These are phyloP conservation scores for Geotria australis DNA, from an alignment of 2,797 vertebrate species.

Conservation along the genomic window DNA sequence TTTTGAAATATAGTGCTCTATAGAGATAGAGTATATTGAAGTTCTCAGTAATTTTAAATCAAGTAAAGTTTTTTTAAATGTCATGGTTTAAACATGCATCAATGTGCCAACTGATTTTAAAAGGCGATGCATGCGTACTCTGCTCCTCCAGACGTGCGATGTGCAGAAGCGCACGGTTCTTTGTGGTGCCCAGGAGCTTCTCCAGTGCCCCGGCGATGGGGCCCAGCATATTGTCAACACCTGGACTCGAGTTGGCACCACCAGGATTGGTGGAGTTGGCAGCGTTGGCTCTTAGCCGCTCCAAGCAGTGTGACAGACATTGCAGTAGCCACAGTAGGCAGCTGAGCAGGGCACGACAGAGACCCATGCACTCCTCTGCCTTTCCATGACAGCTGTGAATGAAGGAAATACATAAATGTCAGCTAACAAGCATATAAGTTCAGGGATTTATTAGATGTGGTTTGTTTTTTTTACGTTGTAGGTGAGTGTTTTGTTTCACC, in stretches of 20 bases:
- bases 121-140: constrained; percentile 10
- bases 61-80: too few species aligned
- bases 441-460: too few species aligned
- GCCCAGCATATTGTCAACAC: neutral
- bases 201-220: constrained; percentile 9
- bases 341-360: constrained; percentile 55
- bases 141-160: constrained; percentile 73
- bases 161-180: constrained; percentile 72
- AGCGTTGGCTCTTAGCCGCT: constrained; percentile 14
- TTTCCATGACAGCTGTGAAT: constrained; percentile 53
- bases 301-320: constrained; percentile 48
- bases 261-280: neutral
- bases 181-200: constrained; percentile 33
- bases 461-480: too few species aligned
- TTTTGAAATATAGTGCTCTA: too few species aligned
- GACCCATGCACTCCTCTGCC: constrained; percentile 72
- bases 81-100: too few species aligned
- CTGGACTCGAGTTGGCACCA: neutral
- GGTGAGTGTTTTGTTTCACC: too few species aligned
- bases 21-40: too few species aligned
- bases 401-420: neutral
- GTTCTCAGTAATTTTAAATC: too few species aligned
- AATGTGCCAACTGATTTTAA: too few species aligned
- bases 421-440: too few species aligned
- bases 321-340: constrained; percentile 63